These are phyloP conservation scores for Gastrophryne carolinensis DNA, from an alignment of 2,797 vertebrate genomes.

Conservation along the genomic window DNA sequence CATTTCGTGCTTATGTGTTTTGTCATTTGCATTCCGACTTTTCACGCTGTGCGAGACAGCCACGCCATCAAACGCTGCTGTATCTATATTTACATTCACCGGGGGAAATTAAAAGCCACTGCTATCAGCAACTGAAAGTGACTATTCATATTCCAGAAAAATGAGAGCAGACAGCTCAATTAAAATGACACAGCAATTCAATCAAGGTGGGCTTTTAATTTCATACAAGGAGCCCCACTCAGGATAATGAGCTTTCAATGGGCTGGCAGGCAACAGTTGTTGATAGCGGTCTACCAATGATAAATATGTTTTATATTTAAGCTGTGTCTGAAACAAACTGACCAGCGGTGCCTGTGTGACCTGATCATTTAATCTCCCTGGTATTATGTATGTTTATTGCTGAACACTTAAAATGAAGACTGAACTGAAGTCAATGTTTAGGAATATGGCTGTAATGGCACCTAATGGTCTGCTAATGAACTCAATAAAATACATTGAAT, in stretches of 20 bases:
- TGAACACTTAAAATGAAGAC: neutral
- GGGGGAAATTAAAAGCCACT: constrained; percentile 37
- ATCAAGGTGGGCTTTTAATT: constrained; percentile 26
- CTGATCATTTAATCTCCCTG: neutral
- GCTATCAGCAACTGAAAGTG: constrained; percentile 18
- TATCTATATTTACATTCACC: constrained; percentile 47
- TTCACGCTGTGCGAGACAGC: constrained; percentile 1
- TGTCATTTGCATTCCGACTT: constrained; percentile 18
- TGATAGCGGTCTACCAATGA: constrained; percentile 7
- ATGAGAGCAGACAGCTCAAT: constrained; percentile 41
- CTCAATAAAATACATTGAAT: too few relatives aligned
- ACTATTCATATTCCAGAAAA: constrained; percentile 39
- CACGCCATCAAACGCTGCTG: constrained; percentile 2
- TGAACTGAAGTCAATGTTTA: neutral
- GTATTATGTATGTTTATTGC: neutral
- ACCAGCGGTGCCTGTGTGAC: neutral
- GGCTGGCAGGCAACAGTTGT: neutral
- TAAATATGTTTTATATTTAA: neutral
- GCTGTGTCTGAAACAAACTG: neutral
- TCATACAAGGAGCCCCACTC: constrained; percentile 17
- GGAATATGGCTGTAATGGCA: neutral
- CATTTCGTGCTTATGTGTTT: constrained; percentile 22
- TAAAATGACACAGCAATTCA: constrained; percentile 35
- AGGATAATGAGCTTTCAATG: constrained; percentile 15
- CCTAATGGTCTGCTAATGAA: too few relatives aligned